Evolutionary conservation across 2,113 vertebrate species (phyloP).

Genomic region (Clarias gariepinus): DNA sequence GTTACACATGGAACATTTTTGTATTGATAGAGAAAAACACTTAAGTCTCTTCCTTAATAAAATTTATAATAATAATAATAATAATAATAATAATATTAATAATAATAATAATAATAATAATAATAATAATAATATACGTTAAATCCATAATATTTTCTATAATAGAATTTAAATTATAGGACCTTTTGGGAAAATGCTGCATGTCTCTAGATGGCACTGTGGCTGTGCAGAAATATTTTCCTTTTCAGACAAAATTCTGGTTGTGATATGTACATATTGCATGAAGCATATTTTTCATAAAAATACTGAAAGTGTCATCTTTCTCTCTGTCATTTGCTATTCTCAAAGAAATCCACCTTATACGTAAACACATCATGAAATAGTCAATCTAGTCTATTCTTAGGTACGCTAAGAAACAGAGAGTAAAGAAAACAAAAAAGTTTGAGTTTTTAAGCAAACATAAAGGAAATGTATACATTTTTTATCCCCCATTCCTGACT

Average conservation of each 20-base stretch:
- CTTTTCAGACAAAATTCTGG: not conserved
- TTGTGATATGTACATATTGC: slow-evolving; percentile 1
- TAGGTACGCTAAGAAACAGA: not conserved
- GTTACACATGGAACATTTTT: no score
- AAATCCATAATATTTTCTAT: not conserved
- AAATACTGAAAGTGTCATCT: not conserved
- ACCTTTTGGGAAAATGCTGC: not conserved
- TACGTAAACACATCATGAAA: not conserved
- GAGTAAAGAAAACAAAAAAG: not conserved
- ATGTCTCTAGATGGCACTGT: slow-evolving; percentile 17
- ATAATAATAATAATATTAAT: no score
- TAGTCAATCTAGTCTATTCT: not conserved
- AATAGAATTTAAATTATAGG: not conserved
- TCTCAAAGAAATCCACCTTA: not conserved
- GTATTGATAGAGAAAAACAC: no score
- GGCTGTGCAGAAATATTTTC: not conserved
- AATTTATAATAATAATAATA: no score
- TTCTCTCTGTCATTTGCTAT: not conserved
- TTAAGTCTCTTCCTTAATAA: no score
- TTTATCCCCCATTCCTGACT: slow-evolving; percentile 2
- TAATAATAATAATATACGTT: not conserved
- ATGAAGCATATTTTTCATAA: not conserved
- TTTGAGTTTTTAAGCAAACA: slow-evolving; percentile 2
- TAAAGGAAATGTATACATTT: not conserved
- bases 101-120: no score